These are phyloP conservation scores for Podarcis siculus DNA, from an alignment of 2,797 vertebrate species.

Conservation along the genomic window DNA sequence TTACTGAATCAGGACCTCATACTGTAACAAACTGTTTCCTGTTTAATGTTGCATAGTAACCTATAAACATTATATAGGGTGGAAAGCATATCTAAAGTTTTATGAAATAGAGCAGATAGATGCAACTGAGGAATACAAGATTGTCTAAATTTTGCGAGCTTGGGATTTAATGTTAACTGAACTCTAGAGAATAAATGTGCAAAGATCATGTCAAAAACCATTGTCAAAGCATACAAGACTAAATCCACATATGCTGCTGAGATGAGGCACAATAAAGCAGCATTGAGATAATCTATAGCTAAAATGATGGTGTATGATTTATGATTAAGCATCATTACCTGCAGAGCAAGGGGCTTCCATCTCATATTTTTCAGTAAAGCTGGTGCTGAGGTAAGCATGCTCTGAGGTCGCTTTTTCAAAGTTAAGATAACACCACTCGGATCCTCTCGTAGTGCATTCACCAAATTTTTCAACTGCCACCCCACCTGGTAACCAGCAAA, in stretches of 20 bases:
- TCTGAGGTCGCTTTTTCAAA: slow-evolving; percentile 91
- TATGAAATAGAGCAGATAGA: slow-evolving; percentile 41
- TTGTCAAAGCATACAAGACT: slow-evolving; percentile 79
- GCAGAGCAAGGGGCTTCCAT: slow-evolving; percentile 90
- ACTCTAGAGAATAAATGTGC: slow-evolving; percentile 71
- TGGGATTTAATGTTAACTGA: slow-evolving; percentile 66
- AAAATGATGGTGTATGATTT: slow-evolving; percentile 87
- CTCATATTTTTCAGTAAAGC: slow-evolving; percentile 92
- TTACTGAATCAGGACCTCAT: neutral
- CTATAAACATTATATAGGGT: slow-evolving; percentile 4
- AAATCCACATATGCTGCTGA: slow-evolving; percentile 81
- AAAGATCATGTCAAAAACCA: slow-evolving; percentile 79
- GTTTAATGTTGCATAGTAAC: neutral
- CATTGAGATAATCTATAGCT: slow-evolving; percentile 80
- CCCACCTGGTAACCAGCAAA: slow-evolving; percentile 90
- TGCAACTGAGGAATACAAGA: slow-evolving; percentile 46
- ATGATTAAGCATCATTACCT: slow-evolving; percentile 89
- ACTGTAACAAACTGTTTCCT: neutral
- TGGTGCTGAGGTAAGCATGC: slow-evolving; percentile 90
- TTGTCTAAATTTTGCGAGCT: slow-evolving; percentile 57
- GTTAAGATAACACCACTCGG: slow-evolving; percentile 91
- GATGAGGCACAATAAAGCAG: slow-evolving; percentile 85
- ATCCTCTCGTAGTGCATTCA: slow-evolving; percentile 90
- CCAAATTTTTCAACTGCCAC: slow-evolving; percentile 92
- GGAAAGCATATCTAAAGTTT: slow-evolving; percentile 43